Percentiles rank a stretch among this genome's conserved stretches.
Conservation (phyloP, 2,797 vertebrate species). For the Eleutherodactylus coqui region DNA sequence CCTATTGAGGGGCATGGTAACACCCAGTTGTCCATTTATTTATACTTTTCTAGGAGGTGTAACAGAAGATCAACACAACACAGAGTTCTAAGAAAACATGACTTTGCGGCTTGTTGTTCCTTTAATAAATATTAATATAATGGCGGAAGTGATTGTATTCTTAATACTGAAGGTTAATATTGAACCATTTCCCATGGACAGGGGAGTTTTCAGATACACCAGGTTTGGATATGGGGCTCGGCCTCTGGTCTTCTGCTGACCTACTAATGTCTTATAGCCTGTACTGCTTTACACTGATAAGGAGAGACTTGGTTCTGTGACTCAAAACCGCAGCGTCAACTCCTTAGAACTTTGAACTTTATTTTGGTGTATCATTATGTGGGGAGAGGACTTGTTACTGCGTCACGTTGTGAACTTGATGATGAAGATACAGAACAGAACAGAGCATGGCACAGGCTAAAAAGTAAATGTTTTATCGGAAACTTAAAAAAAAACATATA, state of each 20-base stretch:
- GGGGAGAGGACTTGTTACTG: background rate
- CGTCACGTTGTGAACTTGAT: background rate
- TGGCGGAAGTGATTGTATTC: background rate
- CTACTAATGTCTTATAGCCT: background rate
- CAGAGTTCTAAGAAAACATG: too few species aligned
- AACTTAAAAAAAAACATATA: too few species aligned
- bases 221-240: background rate
- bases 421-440: too few species aligned
- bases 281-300: background rate
- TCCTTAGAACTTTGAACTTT: conserved; percentile 44
- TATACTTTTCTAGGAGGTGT: too few species aligned
- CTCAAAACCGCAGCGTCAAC: conserved; percentile 11
- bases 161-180: background rate
- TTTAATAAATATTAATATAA: background rate
- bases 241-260: background rate
- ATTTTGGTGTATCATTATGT: conserved; percentile 23
- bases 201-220: background rate
- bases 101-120: background rate
- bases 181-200: background rate
- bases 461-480: too few species aligned
- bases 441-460: too few species aligned
- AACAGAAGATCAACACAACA: background rate
- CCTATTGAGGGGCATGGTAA: background rate
- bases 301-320: conserved; percentile 16
- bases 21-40: background rate